Conservation (phyloP, 2,113 vertebrate species). For the Hucho hucho region DNA sequence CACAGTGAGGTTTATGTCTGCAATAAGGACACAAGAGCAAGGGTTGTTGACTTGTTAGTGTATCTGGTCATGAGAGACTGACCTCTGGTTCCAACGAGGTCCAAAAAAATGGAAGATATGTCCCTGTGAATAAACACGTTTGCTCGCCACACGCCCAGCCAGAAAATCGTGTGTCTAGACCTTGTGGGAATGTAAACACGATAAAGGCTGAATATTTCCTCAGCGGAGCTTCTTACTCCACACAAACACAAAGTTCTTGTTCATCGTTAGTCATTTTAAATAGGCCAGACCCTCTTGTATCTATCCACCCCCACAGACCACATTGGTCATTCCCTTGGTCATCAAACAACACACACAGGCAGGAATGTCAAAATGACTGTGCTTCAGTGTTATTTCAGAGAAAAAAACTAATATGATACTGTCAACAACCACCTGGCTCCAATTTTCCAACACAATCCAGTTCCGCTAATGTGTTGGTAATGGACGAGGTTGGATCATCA, state of each 20-base stretch:
- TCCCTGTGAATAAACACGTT: constrained; percentile 22
- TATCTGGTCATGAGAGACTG: background rate
- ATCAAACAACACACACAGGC: constrained; percentile 25
- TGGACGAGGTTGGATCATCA: background rate
- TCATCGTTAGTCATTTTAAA: constrained; percentile 31
- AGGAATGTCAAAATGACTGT: constrained; percentile 18
- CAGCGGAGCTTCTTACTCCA: constrained; percentile 20
- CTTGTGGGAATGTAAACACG: constrained; percentile 43
- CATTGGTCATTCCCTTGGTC: constrained; percentile 21
- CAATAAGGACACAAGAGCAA: background rate
- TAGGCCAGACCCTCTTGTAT: constrained; percentile 21
- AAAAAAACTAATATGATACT: constrained; percentile 10
- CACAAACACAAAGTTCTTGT: constrained; percentile 6
- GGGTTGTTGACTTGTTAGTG: background rate
- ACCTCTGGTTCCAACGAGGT: background rate
- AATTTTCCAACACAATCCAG: background rate
- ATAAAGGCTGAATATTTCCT: constrained; percentile 39
- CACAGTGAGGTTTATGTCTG: background rate
- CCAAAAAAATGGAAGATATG: constrained; percentile 9
- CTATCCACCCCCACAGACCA: constrained; percentile 19
- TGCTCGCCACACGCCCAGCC: constrained; percentile 9
- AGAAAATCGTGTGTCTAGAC: constrained; percentile 1
- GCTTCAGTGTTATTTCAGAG: constrained; percentile 34
- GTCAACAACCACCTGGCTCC: constrained; percentile 33
- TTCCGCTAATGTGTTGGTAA: constrained; percentile 15